Percentiles rank a stretch among this genome's conserved stretches.
Evolutionary conservation across 2,888 invertebrate genomes (phyloP).

Genomic region (Epistrophe grossulariae): DNA sequence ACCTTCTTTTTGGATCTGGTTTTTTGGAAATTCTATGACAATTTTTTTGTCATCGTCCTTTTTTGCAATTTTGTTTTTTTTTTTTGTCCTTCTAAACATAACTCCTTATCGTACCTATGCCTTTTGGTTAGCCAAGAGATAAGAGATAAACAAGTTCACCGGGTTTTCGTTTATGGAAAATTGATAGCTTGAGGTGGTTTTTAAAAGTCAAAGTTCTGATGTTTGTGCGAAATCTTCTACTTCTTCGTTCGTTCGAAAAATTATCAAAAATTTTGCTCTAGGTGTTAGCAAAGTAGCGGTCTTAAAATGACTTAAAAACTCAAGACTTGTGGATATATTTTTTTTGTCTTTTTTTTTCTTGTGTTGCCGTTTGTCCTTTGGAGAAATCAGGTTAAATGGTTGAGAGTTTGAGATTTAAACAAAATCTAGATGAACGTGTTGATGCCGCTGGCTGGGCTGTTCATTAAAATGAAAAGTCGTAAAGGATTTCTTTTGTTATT

Average conservation of each 20-base stretch:
- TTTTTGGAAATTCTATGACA: not conserved
- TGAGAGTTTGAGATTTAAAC: conserved; percentile 13
- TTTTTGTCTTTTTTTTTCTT: not conserved
- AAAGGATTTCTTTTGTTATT: not conserved
- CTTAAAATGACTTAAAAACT: conserved; percentile 35
- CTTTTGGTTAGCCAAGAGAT: conserved; percentile 39
- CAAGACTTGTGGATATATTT: conserved; percentile 1
- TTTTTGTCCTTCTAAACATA: conserved; percentile 20
- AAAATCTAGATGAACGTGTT: conserved; percentile 34
- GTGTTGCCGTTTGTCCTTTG: not conserved
- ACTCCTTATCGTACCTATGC: conserved; percentile 56
- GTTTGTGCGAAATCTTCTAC: not conserved
- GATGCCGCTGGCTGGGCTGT: not conserved
- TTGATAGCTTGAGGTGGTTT: conserved; percentile 41
- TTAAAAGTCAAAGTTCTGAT: conserved; percentile 16
- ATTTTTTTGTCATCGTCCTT: conserved; percentile 13
- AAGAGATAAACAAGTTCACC: conserved; percentile 26
- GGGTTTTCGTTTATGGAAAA: conserved; percentile 41
- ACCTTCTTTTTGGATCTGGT: conserved; percentile 12
- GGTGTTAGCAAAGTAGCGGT: not conserved
- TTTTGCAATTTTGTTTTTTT: too few relatives aligned
- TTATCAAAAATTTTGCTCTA: conserved; percentile 23
- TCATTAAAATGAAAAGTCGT: conserved; percentile 10
- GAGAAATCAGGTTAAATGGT: conserved; percentile 1
- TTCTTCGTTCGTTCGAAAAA: conserved; percentile 1